A percentile compares a stretch with the other conserved stretches of the same genome.
Evolutionary conservation across 2,113 vertebrate species (phyloP).

Genomic region (Progne subis): DNA sequence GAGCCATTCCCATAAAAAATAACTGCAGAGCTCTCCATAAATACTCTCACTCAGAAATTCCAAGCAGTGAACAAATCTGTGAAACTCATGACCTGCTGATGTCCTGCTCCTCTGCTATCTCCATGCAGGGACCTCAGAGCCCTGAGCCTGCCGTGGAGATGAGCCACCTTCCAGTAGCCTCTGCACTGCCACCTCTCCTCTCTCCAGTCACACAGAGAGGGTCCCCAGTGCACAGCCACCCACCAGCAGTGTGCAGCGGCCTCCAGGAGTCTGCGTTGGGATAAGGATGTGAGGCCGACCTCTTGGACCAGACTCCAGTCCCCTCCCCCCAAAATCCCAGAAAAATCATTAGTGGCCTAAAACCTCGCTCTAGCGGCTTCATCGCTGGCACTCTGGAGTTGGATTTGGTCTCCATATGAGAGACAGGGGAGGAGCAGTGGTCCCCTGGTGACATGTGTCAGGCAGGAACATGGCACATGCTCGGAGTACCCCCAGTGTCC

Average conservation of each 20-base stretch:
- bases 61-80: constrained; percentile 28
- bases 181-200: background rate
- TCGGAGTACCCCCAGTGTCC: background rate
- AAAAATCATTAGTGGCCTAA: background rate
- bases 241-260: accelerated
- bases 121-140: background rate
- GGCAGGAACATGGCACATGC: constrained; percentile 35
- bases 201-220: background rate
- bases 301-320: background rate
- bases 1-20: constrained; percentile 41
- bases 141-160: background rate
- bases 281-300: background rate
- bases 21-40: constrained; percentile 51
- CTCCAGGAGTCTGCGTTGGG: accelerated
- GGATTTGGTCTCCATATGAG: background rate
- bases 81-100: constrained; percentile 43
- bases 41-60: constrained; percentile 41
- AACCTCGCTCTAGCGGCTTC: background rate
- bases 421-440: constrained; percentile 4
- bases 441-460: constrained; percentile 29
- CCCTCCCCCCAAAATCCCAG: background rate
- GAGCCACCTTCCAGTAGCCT: background rate
- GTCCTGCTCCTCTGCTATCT: background rate
- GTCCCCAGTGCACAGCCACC: background rate
- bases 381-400: background rate